These are phyloP conservation scores for Cuculus canorus DNA, from an alignment of 2,797 vertebrate species.

Conservation along the genomic window DNA sequence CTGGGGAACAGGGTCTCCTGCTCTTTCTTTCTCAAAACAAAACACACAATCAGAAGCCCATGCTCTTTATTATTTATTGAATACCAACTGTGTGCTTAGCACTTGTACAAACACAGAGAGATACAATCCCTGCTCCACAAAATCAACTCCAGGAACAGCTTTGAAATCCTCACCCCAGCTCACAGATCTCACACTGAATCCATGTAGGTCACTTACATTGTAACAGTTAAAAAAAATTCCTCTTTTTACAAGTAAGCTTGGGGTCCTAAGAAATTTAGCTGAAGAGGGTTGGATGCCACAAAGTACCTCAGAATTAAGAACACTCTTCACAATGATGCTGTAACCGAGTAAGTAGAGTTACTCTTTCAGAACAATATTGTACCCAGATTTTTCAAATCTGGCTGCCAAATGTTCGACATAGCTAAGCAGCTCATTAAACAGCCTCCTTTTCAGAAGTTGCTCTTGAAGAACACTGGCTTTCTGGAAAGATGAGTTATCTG, in stretches of 20 bases:
- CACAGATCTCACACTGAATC: not conserved
- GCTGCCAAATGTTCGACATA: constrained; percentile 45
- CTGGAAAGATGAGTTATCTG: not conserved
- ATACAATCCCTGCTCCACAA: constrained; percentile 15
- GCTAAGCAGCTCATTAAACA: not conserved
- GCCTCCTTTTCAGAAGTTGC: not conserved
- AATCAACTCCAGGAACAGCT: not conserved
- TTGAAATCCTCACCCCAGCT: constrained; percentile 3
- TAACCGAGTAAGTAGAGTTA: not conserved
- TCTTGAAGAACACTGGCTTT: not conserved
- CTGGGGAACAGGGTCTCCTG: constrained; percentile 13
- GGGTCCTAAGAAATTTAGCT: not conserved
- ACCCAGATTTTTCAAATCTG: constrained; percentile 15
- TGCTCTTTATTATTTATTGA: constrained; percentile 64
- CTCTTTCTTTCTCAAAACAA: constrained; percentile 47
- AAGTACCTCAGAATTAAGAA: not conserved
- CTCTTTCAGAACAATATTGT: not conserved
- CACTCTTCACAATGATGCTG: not conserved
- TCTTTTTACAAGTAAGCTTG: not conserved
- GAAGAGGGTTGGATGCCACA: not conserved
- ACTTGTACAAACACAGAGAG: constrained; percentile 46
- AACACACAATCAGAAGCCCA: constrained; percentile 31
- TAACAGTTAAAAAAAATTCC: not conserved
- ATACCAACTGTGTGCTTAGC: constrained; percentile 34
- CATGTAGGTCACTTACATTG: not conserved